These are phyloP conservation scores for Protonibea diacanthus DNA, from an alignment of 2,797 vertebrate genomes.

Conservation along the genomic window DNA sequence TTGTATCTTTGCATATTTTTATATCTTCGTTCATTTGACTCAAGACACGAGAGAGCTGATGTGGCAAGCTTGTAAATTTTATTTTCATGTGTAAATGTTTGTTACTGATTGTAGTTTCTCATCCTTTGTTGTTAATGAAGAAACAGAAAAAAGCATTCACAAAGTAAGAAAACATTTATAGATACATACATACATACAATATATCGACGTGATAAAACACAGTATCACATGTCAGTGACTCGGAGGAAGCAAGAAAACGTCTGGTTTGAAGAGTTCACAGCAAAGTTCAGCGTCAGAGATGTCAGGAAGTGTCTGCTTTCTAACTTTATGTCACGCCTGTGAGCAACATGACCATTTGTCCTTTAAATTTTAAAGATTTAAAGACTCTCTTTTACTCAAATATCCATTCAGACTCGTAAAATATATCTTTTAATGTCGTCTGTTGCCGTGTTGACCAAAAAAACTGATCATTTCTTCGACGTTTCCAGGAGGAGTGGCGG, in stretches of 20 bases:
- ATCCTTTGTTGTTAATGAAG: constrained; percentile 63
- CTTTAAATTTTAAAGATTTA: constrained; percentile 19
- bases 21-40: not conserved
- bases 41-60: constrained; percentile 26
- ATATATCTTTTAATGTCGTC: not conserved
- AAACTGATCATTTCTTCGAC: constrained; percentile 11
- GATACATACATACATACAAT: constrained; percentile 61
- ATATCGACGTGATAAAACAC: constrained; percentile 64
- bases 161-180: constrained; percentile 75
- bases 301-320: not conserved
- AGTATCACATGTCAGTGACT: constrained; percentile 43
- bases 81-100: constrained; percentile 74
- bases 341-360: not conserved
- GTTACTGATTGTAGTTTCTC: constrained; percentile 74
- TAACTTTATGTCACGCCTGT: not conserved
- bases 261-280: constrained; percentile 18
- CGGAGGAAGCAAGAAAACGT: constrained; percentile 12
- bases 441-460: constrained; percentile 15
- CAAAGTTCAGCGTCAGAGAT: constrained; percentile 40
- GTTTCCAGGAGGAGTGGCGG: constrained; percentile 9
- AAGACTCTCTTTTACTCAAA: not conserved
- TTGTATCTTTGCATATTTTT: too few species aligned
- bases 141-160: constrained; percentile 75
- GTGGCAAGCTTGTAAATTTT: constrained; percentile 67
- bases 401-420: constrained; percentile 24